Evolutionary conservation across 2,113 vertebrate species (phyloP), one percentile per base, ranked within the genome.

Genomic region (Rhipidura dahli): DNA sequence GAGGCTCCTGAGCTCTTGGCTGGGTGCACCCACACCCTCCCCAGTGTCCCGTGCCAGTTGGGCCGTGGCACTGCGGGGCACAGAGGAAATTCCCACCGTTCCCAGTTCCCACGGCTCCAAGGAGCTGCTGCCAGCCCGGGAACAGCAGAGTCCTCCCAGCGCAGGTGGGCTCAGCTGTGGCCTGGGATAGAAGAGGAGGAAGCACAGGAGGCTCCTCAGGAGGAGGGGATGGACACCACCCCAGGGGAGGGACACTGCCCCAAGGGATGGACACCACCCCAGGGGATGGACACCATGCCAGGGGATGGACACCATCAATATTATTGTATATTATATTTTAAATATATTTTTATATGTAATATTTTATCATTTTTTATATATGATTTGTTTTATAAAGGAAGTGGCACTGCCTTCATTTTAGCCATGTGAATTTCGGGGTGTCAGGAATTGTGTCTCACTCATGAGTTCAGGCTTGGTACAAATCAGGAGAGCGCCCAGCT

Each of bases 51-150:
- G 47, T 4, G 7, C 51, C 12, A 1, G 31, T n/a, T 5, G 7
- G 47, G n/a, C 8, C 17, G 27, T 3, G 24, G n/a, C 63, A 27
- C 59, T 1, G 1, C 0, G 2, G 31, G 39, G 16, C 1, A 1
- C 4, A 1, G 51, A 7, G 37, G 57, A 4, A 42, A 72, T 80
- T 35, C 47, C 3, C 19, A 0, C 17, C 8, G 20, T 4, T 44
- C 28, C 0, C 0, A 15, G n/a, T 22, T 11, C 31, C 40, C 53
- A 7, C 1, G 14, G 8, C 44, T n/a, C 65, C 60, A 19, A 53
- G 57, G 83, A 57, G 75, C 91, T 57, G 78, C 71, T 42, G 30
- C 5, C 28, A 37, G 45, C 9, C 35, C 4, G 50, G 51, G 39
- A 17, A 23, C 44, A n/a, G 20, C 42, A 13, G 9, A 3, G 44